A percentile compares a stretch with the other conserved stretches of the same genome.
Evolutionary conservation across 2,113 vertebrate genomes (phyloP).

Genomic region (Sorex fumeus): DNA sequence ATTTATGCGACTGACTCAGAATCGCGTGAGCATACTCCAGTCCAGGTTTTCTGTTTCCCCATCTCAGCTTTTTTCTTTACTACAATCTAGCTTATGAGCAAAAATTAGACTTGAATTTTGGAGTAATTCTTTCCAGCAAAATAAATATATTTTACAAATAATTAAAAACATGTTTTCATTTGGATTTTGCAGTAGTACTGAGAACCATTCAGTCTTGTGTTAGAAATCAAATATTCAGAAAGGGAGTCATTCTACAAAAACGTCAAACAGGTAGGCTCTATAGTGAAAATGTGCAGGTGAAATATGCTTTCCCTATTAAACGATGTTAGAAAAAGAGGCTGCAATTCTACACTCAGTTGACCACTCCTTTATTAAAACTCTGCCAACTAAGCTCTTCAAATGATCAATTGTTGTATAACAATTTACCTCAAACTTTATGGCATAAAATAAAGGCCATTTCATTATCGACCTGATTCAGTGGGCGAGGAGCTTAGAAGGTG

Average conservation of each 20-base stretch:
- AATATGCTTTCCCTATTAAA: background rate
- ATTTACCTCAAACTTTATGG: background rate
- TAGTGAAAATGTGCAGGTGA: background rate
- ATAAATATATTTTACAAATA: slow-evolving; percentile 47
- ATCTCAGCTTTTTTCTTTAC: background rate
- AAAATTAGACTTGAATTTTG: slow-evolving; percentile 51
- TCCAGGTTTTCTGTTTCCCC: slow-evolving; percentile 12
- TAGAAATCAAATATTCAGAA: slow-evolving; percentile 10
- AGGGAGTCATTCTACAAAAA: background rate
- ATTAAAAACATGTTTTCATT: slow-evolving; percentile 46
- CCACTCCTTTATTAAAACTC: background rate
- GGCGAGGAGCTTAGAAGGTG: background rate
- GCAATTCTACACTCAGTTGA: background rate
- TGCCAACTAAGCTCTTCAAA: background rate
- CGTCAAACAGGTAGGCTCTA: background rate
- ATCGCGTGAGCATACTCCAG: background rate
- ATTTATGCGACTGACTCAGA: background rate
- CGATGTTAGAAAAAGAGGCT: background rate
- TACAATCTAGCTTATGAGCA: background rate
- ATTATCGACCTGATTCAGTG: background rate
- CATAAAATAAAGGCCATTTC: background rate
- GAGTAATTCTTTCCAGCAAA: slow-evolving; percentile 52
- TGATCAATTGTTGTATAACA: background rate
- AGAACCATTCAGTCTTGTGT: slow-evolving; percentile 14
- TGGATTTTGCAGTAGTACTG: background rate